Evolutionary conservation across 2,888 invertebrate genomes (phyloP).

Genomic region (Odontomyia ornata): DNA sequence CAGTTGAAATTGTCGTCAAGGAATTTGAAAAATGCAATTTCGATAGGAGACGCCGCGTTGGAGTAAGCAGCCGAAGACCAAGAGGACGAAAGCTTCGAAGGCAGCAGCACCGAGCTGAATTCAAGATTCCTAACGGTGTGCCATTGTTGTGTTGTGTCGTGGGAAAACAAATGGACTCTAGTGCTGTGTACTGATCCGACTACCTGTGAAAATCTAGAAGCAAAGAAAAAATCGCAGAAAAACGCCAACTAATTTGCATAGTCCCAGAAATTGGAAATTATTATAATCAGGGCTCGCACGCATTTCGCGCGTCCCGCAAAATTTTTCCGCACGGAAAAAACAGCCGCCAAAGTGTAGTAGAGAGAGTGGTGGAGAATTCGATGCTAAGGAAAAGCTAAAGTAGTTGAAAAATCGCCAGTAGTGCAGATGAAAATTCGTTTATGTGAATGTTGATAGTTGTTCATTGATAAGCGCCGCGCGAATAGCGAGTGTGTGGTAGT

Average conservation of each 20-base stretch:
- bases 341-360: neutral
- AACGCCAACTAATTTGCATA: no score
- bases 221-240: no score
- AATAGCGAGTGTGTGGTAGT: no score
- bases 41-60: neutral
- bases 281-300: no score
- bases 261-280: no score
- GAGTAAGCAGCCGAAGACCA: no score
- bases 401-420: neutral
- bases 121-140: neutral
- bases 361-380: neutral
- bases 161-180: neutral
- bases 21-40: conserved; percentile 16
- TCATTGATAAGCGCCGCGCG: no score
- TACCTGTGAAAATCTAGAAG: conserved; percentile 11
- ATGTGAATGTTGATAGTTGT: conserved; percentile 7
- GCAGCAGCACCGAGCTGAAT: no score
- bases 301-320: neutral
- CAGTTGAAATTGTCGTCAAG: neutral
- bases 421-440: conserved; percentile 4
- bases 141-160: conserved; percentile 3
- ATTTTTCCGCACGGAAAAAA: conserved; percentile 2
- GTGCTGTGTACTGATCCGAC: neutral
- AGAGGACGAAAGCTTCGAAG: no score
- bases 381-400: neutral